These are phyloP conservation scores for Holotrichia oblita DNA, from an alignment of 1,140 invertebrate species.

Conservation along the genomic window DNA sequence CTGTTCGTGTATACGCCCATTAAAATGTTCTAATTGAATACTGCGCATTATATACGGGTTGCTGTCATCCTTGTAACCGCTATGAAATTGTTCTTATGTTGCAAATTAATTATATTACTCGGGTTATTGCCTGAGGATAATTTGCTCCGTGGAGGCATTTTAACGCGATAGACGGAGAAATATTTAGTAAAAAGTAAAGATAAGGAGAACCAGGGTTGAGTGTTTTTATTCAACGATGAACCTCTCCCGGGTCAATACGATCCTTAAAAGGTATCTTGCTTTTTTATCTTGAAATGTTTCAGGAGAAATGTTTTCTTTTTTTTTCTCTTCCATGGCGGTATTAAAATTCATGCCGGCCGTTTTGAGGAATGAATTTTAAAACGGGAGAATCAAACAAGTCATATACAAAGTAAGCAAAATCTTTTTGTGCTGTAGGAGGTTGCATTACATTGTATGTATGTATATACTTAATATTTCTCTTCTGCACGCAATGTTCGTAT, in stretches of 20 bases:
- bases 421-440: too few species aligned
- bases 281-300: slow-evolving; percentile 2
- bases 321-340: too few species aligned
- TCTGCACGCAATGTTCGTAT: too few species aligned
- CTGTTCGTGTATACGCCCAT: too few species aligned
- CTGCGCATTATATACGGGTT: too few species aligned
- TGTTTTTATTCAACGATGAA: background rate
- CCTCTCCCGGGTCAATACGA: background rate
- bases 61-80: background rate
- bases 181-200: background rate
- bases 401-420: too few species aligned
- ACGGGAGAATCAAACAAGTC: too few species aligned
- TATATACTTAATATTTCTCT: too few species aligned
- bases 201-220: background rate
- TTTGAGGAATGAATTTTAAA: too few species aligned
- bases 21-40: too few species aligned
- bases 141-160: background rate
- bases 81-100: background rate
- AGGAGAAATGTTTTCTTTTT: background rate
- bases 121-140: background rate
- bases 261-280: background rate
- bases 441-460: too few species aligned
- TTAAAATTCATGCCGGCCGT: too few species aligned
- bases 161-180: background rate
- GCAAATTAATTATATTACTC: background rate